phyloP scores from a whole-genome alignment of 1,140 invertebrate genomes.

The Heliconius congener region DNA sequence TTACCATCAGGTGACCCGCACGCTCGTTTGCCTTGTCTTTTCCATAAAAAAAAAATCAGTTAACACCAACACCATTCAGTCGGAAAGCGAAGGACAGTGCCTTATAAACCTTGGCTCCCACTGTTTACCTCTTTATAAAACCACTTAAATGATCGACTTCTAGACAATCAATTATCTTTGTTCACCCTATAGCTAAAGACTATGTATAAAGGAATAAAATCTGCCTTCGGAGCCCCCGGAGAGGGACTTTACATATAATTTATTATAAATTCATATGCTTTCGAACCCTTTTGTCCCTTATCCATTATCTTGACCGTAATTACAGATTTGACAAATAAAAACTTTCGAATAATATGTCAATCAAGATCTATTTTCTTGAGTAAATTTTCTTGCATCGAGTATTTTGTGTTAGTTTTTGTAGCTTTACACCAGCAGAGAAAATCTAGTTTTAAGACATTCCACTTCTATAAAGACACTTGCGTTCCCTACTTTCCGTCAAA shows the following conservation, averaged over 20 bases:
- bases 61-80: no score
- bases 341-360: background rate
- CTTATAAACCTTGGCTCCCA: no score
- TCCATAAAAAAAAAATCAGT: no score
- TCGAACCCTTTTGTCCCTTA: conserved; percentile 42
- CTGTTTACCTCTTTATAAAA: no score
- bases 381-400: background rate
- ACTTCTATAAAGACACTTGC: no score
- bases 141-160: conserved; percentile 7
- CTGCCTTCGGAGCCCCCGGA: conserved; percentile 37
- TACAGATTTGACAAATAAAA: conserved; percentile 11
- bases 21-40: no score
- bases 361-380: background rate
- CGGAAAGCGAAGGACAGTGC: no score
- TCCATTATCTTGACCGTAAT: background rate
- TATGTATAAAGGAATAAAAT: conserved; percentile 51
- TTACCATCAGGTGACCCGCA: no score
- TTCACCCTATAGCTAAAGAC: conserved; percentile 7
- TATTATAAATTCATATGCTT: conserved; percentile 67
- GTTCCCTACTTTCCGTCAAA: no score
- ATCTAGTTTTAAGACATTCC: no score
- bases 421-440: no score
- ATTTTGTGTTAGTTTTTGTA: no score
- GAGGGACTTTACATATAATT: conserved; percentile 49
- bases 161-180: conserved; percentile 25